Evolutionary conservation across 2,113 vertebrate species (phyloP).

Genomic region (Stictonetta naevosa): DNA sequence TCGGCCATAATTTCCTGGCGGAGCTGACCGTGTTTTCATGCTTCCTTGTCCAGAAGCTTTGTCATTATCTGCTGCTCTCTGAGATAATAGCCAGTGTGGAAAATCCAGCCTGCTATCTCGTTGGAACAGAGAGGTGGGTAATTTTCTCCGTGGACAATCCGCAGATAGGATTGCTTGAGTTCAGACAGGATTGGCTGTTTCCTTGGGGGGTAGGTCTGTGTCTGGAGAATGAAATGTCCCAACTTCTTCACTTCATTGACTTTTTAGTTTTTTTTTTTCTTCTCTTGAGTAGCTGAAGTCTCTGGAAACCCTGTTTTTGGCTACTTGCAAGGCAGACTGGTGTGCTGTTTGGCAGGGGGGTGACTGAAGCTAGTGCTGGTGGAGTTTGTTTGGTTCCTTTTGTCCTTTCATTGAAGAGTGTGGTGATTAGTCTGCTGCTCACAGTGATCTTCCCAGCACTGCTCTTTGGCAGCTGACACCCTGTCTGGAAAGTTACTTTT

Average conservation of each 20-base stretch:
- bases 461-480: not conserved
- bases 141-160: constrained; percentile 53
- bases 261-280: not conserved
- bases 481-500: not conserved
- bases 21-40: constrained; percentile 17
- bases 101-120: constrained; percentile 64
- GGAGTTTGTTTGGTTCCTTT: not conserved
- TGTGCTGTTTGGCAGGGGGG: not conserved
- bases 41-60: constrained; percentile 61
- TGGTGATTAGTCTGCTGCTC: not conserved
- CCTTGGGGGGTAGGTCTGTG: not conserved
- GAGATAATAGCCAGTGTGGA: constrained; percentile 64
- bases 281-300: not conserved
- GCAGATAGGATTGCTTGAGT: constrained; percentile 45
- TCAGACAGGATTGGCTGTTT: constrained; percentile 21
- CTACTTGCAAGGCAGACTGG: not conserved
- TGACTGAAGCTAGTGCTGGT: not conserved
- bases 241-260: not conserved
- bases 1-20: constrained; percentile 68
- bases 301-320: not conserved
- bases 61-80: constrained; percentile 61
- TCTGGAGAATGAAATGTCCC: not conserved
- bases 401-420: not conserved
- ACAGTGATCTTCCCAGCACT: not conserved
- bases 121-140: constrained; percentile 51